Conservation (phyloP, 2,888 invertebrate species). For the Tetrapedia diversipes region DNA sequence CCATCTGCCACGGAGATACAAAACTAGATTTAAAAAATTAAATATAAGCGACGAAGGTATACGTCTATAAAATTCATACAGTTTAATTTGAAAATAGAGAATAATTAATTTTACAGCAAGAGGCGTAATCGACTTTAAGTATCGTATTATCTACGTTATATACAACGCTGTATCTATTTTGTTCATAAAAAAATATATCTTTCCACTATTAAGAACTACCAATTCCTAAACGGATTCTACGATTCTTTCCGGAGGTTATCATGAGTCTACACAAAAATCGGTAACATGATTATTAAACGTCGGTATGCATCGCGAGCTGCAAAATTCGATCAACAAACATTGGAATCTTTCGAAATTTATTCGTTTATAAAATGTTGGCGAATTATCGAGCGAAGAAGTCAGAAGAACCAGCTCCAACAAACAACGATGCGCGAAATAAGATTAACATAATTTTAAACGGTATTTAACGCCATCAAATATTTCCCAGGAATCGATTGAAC, state of each 20-base stretch:
- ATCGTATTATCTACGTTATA: slow-evolving; percentile 11
- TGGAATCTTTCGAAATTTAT: background rate
- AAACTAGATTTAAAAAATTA: background rate
- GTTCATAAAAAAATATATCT: slow-evolving; percentile 51
- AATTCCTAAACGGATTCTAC: background rate
- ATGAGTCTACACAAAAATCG: slow-evolving; percentile 4
- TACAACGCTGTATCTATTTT: slow-evolving; percentile 18
- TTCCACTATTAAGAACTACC: slow-evolving; percentile 15
- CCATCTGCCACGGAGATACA: background rate
- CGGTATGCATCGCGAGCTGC: background rate
- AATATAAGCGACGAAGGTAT: too few species aligned
- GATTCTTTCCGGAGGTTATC: background rate
- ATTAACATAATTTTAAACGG: background rate
- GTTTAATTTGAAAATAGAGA: background rate
- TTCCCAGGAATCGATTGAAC: background rate
- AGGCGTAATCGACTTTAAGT: background rate
- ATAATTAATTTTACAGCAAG: background rate
- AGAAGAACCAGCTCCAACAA: background rate
- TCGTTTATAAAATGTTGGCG: background rate
- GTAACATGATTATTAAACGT: background rate
- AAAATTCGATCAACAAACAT: background rate
- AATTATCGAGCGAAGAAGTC: background rate
- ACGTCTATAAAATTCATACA: background rate
- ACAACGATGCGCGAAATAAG: background rate
- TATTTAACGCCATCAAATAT: background rate